phyloP scores from a whole-genome alignment of 2,888 invertebrate genomes.

The Tipula confusa region DNA sequence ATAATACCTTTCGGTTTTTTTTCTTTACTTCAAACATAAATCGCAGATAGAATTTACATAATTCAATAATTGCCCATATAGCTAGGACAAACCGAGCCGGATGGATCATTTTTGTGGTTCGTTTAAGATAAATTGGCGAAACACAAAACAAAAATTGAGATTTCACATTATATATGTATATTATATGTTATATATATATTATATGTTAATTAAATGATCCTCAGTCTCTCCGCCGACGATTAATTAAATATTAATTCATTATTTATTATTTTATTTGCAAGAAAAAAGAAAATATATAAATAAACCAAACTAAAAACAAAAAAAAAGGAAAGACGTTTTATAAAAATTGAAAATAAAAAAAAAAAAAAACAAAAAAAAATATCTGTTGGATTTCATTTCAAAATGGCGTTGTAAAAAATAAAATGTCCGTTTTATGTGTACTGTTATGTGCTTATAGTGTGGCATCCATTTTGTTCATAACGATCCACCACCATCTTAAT shows the following conservation, averaged over 20 bases:
- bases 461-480: background rate
- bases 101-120: background rate
- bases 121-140: background rate
- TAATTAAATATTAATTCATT: background rate
- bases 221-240: background rate
- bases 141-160: background rate
- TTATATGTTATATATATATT: too few species aligned
- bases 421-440: background rate
- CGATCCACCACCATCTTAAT: background rate
- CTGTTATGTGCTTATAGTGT: background rate
- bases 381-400: background rate
- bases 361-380: background rate
- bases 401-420: background rate
- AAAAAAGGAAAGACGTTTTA: background rate
- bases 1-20: background rate
- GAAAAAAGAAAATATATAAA: background rate
- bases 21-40: background rate
- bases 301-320: background rate
- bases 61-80: background rate
- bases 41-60: background rate
- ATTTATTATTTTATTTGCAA: slow-evolving; percentile 3
- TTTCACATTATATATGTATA: too few species aligned
- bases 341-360: slow-evolving; percentile 4
- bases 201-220: background rate
- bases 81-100: background rate